These are phyloP conservation scores for Siniperca knerii DNA, from an alignment of 2,113 vertebrate species.

Conservation along the genomic window DNA sequence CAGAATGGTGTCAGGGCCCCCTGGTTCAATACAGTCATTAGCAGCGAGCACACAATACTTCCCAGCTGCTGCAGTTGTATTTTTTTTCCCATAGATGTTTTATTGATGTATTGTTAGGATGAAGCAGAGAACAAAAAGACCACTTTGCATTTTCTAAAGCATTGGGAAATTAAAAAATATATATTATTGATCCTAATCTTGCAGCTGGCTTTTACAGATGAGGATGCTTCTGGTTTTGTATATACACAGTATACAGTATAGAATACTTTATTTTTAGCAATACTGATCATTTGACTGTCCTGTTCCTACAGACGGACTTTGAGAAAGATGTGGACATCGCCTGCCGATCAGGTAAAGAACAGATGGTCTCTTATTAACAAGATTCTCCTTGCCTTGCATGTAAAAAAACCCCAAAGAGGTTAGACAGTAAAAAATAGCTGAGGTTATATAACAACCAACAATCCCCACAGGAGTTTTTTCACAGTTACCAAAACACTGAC, in stretches of 20 bases:
- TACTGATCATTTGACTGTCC: constrained; percentile 33
- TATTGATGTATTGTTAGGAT: constrained; percentile 58
- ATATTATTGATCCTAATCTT: constrained; percentile 27
- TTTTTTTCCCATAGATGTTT: constrained; percentile 32
- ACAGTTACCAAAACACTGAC: constrained; percentile 67
- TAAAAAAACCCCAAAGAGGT: constrained; percentile 39
- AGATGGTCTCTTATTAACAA: constrained; percentile 59
- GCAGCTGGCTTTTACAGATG: background rate
- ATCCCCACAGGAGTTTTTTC: constrained; percentile 64
- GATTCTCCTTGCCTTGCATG: constrained; percentile 45
- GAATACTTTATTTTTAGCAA: constrained; percentile 1
- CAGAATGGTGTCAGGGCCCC: constrained; percentile 54
- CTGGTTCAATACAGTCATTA: constrained; percentile 67
- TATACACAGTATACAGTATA: background rate
- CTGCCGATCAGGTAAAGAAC: constrained; percentile 96
- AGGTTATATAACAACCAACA: constrained; percentile 64
- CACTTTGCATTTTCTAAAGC: constrained; percentile 18
- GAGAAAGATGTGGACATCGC: constrained; percentile 99
- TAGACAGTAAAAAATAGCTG: constrained; percentile 64
- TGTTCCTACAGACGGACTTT: constrained; percentile 94
- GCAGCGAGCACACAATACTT: constrained; percentile 47
- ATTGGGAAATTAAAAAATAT: constrained; percentile 13
- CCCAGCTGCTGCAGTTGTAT: constrained; percentile 45
- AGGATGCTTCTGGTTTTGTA: background rate
- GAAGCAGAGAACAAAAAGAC: constrained; percentile 16